Base-by-base conservation (phyloP, 2,797 vertebrate genomes). In the Sebastes wilsoni region DNA sequence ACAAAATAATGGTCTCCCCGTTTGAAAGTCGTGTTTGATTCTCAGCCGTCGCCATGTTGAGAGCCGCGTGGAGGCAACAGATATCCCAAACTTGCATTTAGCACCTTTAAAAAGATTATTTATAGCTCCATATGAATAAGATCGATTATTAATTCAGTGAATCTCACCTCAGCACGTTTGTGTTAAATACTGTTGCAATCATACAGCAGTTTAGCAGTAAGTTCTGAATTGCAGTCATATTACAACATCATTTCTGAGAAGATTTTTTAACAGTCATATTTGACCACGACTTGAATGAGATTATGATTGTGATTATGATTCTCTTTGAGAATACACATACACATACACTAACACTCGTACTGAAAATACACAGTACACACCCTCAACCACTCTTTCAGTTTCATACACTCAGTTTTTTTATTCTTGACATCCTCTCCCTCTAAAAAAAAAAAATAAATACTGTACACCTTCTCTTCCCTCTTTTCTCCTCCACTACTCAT, bases 401-500 rank as follows among this genome's bases (percentile, higher is more conserved):
- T 81, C 70, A 82, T 46, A 75, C 34, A 54, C 30, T 67, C 25
- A 1, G 32, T 18, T 62, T 66, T 72, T 76, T 75, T 20, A 66
- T 64, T 77, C 66, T 71, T 25, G 67, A 77, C 18, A 78, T 71
- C 23, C 38, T 64, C 28, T 52, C 25, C 62, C 36, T 60, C 25
- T 18, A 6, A 72, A 67, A 49, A 49, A 78, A 59, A 67, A 32
- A 49, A 75, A 55, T 38, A 30, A 62, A 70, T 10, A 76, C 66
- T 46, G 58, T 67, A 75, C 67, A 86, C 56, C 55, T 60, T 80
- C 34, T 70, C 49, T 56, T 76, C 36, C 38, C 59, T 69, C 25
- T 36, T 76, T 64, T 66, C 62, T 73, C 67, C 78, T 66, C 59
- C 22, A 7, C 83, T 80, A 27, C 84, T 90, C 85, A 65, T 64